Percentiles rank a stretch among this genome's conserved stretches.
Evolutionary conservation across 2,888 invertebrate species (phyloP).

Genomic region (Ametastegia equiseti): DNA sequence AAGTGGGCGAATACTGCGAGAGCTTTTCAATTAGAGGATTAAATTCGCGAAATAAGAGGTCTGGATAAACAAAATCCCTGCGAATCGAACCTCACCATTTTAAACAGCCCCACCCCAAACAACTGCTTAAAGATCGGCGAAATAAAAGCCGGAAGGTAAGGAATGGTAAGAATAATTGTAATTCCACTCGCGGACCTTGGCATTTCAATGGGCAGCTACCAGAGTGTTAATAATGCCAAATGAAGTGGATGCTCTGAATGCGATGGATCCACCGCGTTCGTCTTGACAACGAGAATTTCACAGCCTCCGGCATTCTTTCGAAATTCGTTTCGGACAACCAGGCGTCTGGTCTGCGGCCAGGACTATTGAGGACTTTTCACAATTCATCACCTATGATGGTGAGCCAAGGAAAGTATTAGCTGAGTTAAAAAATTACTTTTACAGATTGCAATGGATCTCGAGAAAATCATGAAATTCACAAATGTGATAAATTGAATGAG

Average conservation of each 20-base stretch:
- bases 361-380: neutral
- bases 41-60: neutral
- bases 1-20: neutral
- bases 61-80: neutral
- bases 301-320: constrained; percentile 7
- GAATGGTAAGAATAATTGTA: neutral
- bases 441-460: too few relatives aligned
- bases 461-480: too few relatives aligned
- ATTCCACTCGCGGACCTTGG: neutral
- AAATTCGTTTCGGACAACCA: neutral
- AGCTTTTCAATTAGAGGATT: constrained; percentile 4
- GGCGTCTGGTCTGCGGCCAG: neutral
- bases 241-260: constrained; percentile 19
- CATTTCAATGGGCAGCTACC: constrained; percentile 1
- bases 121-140: neutral
- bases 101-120: neutral
- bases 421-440: too few relatives aligned
- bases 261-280: neutral
- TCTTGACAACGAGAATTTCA: constrained; percentile 6
- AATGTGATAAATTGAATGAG: too few relatives aligned
- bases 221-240: constrained; percentile 27
- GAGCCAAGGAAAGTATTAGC: too few relatives aligned
- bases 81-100: neutral
- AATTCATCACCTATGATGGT: neutral
- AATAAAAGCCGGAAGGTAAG: neutral